Conservation (phyloP, 2,797 vertebrate genomes). For the Amniataba percoides region DNA sequence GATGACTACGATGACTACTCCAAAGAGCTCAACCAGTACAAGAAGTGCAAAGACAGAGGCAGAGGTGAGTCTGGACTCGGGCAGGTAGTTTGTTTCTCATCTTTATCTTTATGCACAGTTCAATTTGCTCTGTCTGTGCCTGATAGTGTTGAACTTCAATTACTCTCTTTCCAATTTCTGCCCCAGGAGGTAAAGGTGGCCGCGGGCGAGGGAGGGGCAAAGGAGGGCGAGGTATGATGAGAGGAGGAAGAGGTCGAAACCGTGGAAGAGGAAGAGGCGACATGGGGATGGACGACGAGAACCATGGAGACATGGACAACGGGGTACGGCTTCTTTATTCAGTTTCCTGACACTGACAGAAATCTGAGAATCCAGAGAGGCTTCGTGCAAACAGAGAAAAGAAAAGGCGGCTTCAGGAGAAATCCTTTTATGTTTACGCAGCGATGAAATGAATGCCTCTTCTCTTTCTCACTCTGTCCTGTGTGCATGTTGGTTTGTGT, state of each 20-base stretch:
- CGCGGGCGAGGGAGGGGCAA: constrained; percentile 84
- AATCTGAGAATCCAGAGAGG: neutral
- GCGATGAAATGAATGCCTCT: neutral
- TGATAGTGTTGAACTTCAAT: neutral
- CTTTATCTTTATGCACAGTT: neutral
- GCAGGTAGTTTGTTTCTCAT: neutral
- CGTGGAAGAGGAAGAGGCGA: constrained; percentile 87
- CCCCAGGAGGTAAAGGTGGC: constrained; percentile 82
- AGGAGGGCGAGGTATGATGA: constrained; percentile 83
- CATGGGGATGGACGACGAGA: constrained; percentile 89
- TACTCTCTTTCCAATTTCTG: neutral
- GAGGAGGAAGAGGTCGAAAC: constrained; percentile 82
- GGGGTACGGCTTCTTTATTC: constrained; percentile 82
- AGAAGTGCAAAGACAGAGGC: constrained; percentile 91
- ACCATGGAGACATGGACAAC: constrained; percentile 92
- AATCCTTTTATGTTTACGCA: neutral
- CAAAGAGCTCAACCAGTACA: constrained; percentile 92
- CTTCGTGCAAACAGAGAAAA: neutral
- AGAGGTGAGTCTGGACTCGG: constrained; percentile 76
- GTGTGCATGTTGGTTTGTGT: neutral
- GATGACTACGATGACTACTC: constrained; percentile 94
- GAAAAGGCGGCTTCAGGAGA: neutral
- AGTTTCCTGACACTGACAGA: neutral
- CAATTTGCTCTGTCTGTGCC: neutral
- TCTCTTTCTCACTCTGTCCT: neutral